Percentiles rank a stretch among this genome's conserved stretches.
Evolutionary conservation across 2,113 vertebrate species (phyloP).

Genomic region (Patagioenas fasciata): DNA sequence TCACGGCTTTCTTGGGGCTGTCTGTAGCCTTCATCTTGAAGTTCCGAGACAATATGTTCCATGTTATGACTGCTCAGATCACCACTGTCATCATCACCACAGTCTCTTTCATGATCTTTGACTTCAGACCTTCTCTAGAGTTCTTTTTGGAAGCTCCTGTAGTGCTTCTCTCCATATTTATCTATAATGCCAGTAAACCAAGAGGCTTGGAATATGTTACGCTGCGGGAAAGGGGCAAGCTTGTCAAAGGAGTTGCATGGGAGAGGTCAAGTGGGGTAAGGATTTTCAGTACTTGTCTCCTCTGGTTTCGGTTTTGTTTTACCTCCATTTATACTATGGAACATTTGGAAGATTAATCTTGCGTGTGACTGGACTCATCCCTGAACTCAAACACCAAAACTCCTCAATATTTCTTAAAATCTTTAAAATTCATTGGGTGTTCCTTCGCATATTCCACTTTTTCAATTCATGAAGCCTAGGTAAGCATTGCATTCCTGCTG

Average conservation of each 20-base stretch:
- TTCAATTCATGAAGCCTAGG: not conserved
- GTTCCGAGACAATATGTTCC: slow-evolving; percentile 99
- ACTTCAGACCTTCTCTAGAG: slow-evolving; percentile 90
- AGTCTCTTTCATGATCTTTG: slow-evolving; percentile 88
- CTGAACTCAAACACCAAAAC: not conserved
- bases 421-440: not conserved
- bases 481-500: not conserved
- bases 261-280: slow-evolving; percentile 94
- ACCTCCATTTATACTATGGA: not conserved
- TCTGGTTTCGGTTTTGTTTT: not conserved
- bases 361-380: not conserved
- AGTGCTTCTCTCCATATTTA: slow-evolving; percentile 93
- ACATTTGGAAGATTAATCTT: not conserved
- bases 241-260: slow-evolving; percentile 83
- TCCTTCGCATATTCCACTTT: not conserved
- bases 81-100: slow-evolving; percentile 91
- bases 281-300: not conserved
- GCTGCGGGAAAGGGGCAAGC: slow-evolving; percentile 83
- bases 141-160: slow-evolving; percentile 95
- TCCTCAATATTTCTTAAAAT: not conserved
- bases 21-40: slow-evolving; percentile 97
- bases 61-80: slow-evolving; percentile 93
- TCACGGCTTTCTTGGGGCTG: slow-evolving; percentile 92
- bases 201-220: slow-evolving; percentile 74
- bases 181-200: slow-evolving; percentile 88